Evolutionary conservation across 2,888 invertebrate genomes (phyloP), one percentile per base, ranked within the genome.

Genomic region (Erebia ligea): DNA sequence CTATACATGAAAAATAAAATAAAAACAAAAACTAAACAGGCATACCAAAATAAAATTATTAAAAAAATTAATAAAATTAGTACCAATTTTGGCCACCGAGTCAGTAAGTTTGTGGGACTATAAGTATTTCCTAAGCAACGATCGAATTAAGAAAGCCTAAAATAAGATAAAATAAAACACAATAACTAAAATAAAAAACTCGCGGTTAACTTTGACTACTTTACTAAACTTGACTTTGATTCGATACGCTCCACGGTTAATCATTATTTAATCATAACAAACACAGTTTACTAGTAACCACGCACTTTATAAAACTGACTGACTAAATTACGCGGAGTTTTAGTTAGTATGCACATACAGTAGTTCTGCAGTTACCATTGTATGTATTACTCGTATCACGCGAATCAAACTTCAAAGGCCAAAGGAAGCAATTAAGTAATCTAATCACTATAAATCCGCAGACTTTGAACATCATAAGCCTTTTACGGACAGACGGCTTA

Each of bases 381-480:
- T 25, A 5, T 25, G 40, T 5, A 40, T 57, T 62, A n/a, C n/a
- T n/a, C n/a, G n/a, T n/a, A 45, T 45, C 62, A 62, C 48, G 62
- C 45, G 48, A 62, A 45, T 62, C 48, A 25, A 25, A 25, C 25
- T 25, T 25, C 25, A 62, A 62, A 62, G 62, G 62, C 62, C 62
- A 62, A 62, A 62, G 62, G 62, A 62, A 62, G 62, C 15, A 48
- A 62, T 48, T 62, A n/a, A n/a, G n/a, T n/a, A 62, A 2, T 21
- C 48, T 62, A 48, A 19, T 62, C 45, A 52, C 9, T 25, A n/a
- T n/a, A 25, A 54, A 57, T 57, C 56, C 21, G 6, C 19, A 48
- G 62, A 48, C 45, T 19, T 19, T 19, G 3, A 10, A 11, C 54
- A 17, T 19, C 17, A 11, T 52, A 17, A 11, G 54, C 54, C 3